These are phyloP conservation scores for Lysiphlebus fabarum DNA, from an alignment of 1,140 invertebrate genomes.

Conservation along the genomic window DNA sequence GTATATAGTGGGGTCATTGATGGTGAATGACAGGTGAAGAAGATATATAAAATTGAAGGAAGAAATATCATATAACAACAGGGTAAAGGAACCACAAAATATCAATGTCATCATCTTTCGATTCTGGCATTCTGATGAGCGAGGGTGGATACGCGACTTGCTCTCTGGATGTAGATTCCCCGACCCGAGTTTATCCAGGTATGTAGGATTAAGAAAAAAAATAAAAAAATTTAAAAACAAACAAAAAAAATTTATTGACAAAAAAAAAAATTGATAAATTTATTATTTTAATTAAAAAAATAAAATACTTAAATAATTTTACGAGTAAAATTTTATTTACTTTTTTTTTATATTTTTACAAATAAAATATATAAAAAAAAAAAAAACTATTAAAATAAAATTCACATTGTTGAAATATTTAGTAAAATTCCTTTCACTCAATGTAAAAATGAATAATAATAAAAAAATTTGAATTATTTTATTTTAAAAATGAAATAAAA, in stretches of 20 bases:
- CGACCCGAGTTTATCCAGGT: constrained; percentile 27
- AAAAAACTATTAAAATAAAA: too few relatives aligned
- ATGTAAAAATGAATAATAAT: too few relatives aligned
- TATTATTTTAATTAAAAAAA: too few relatives aligned
- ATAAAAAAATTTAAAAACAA: neutral
- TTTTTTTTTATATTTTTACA: too few relatives aligned
- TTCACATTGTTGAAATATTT: too few relatives aligned
- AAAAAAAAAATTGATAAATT: too few relatives aligned
- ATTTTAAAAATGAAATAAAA: too few relatives aligned
- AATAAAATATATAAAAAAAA: too few relatives aligned
- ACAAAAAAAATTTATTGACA: neutral
- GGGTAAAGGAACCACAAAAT: constrained; percentile 16
- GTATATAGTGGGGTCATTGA: constrained; percentile 18
- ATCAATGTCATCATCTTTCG: constrained; percentile 29
- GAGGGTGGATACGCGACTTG: constrained; percentile 25
- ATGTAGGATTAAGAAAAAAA: neutral
- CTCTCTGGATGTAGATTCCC: constrained; percentile 29
- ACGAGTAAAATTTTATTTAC: too few relatives aligned
- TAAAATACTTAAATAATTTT: too few relatives aligned
- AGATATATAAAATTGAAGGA: neutral
- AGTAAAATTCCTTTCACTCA: too few relatives aligned
- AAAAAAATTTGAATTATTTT: too few relatives aligned
- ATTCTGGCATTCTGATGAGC: constrained; percentile 30
- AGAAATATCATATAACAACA: constrained; percentile 7
- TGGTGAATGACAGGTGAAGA: constrained; percentile 12